phyloP scores from a whole-genome alignment of 2,113 vertebrate species.

The Morone saxatilis region DNA sequence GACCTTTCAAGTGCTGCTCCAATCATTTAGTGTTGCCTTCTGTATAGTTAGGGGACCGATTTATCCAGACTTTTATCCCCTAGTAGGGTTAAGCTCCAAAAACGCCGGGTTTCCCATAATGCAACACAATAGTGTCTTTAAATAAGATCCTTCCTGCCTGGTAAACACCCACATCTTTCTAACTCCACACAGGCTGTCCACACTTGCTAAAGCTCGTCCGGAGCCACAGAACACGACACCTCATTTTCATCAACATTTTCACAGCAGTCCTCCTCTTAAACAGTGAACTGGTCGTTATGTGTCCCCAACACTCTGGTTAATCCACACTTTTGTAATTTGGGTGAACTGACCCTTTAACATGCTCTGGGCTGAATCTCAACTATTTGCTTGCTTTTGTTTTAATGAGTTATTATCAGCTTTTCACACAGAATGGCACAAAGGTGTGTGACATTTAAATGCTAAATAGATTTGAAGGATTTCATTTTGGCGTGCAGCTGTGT shows the following conservation, averaged over 20 bases:
- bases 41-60: no score
- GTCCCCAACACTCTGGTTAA: neutral
- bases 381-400: conserved; percentile 20
- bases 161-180: neutral
- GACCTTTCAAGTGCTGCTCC: neutral
- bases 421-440: neutral
- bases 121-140: neutral
- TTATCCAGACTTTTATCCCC: neutral
- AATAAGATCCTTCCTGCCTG: neutral
- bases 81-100: neutral
- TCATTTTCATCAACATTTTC: neutral
- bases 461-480: neutral
- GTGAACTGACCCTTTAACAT: conserved; percentile 61
- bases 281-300: neutral
- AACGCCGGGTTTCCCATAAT: neutral
- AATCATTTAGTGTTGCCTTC: neutral
- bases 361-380: conserved; percentile 35
- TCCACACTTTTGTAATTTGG: conserved; percentile 2
- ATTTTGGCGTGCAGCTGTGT: neutral
- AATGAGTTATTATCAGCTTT: conserved; percentile 7
- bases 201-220: neutral
- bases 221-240: neutral
- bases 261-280: no score
- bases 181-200: neutral
- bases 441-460: conserved; percentile 15